These are phyloP conservation scores for Hydroisotoma schaefferi DNA, from an alignment of 2,888 invertebrate genomes.

Conservation along the genomic window DNA sequence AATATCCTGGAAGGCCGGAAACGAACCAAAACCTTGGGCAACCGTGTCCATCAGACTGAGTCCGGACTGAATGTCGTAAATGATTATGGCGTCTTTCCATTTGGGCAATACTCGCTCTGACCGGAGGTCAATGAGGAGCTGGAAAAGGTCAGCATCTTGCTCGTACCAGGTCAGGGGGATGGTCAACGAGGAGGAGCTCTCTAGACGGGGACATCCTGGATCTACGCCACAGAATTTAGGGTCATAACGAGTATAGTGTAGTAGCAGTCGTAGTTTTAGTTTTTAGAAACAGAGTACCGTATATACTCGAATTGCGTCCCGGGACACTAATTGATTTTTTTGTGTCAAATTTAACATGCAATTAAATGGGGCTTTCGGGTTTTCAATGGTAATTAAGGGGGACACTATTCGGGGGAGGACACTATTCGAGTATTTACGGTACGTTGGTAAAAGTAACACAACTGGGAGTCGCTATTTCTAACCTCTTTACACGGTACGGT, in stretches of 20 bases:
- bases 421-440: no score
- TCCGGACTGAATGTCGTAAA: slow-evolving; percentile 70
- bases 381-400: no score
- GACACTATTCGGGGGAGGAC: no score
- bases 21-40: slow-evolving; percentile 22
- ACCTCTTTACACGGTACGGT: no score
- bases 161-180: slow-evolving; percentile 58
- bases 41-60: slow-evolving; percentile 31
- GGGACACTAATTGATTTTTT: no score
- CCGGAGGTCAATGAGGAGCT: slow-evolving; percentile 71
- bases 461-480: no score
- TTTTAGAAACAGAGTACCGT: no score
- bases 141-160: slow-evolving; percentile 69
- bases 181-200: slow-evolving; percentile 64
- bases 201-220: slow-evolving; percentile 72
- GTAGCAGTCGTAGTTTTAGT: no score
- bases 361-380: no score
- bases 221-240: slow-evolving; percentile 54
- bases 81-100: slow-evolving; percentile 62
- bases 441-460: background rate
- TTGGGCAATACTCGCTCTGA: slow-evolving; percentile 60
- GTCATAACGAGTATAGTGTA: no score
- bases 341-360: no score
- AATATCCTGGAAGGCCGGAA: slow-evolving; percentile 22
- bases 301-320: no score